Conservation (phyloP, 2,113 vertebrate genomes). For the Bothrops jararaca region DNA sequence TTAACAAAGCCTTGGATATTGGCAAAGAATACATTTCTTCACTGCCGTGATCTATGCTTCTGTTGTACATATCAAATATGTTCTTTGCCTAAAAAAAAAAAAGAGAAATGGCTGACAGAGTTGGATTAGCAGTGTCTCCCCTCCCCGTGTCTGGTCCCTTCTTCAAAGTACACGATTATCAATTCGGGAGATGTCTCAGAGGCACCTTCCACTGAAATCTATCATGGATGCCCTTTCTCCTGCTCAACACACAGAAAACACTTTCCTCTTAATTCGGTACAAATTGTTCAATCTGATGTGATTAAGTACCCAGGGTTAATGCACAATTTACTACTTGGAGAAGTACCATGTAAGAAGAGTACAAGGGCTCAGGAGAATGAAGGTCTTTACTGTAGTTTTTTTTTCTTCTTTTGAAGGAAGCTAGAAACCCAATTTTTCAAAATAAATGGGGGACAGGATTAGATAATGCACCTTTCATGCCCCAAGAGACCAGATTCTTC, state of each 20-base stretch:
- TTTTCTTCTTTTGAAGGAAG: neutral
- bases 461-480: neutral
- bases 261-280: conserved; percentile 40
- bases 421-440: neutral
- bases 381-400: conserved; percentile 2
- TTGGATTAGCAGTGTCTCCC: conserved; percentile 25
- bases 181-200: conserved; percentile 38
- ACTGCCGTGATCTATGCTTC: neutral
- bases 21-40: neutral
- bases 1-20: neutral
- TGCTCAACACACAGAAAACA: conserved; percentile 5
- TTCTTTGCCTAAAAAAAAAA: conserved; percentile 38
- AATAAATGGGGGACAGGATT: neutral
- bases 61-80: conserved; percentile 10
- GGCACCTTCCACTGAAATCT: conserved; percentile 32
- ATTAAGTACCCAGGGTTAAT: neutral
- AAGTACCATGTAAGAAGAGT: fast-evolving
- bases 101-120: conserved; percentile 22
- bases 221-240: neutral
- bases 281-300: conserved; percentile 32
- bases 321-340: neutral
- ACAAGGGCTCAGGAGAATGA: neutral
- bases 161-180: conserved; percentile 44
- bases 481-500: neutral
- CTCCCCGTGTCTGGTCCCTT: conserved; percentile 31